Percentiles rank a stretch among this genome's conserved stretches.
These are phyloP conservation scores for Pleuronectes platessa DNA, from an alignment of 2,113 vertebrate species.

Conservation along the genomic window DNA sequence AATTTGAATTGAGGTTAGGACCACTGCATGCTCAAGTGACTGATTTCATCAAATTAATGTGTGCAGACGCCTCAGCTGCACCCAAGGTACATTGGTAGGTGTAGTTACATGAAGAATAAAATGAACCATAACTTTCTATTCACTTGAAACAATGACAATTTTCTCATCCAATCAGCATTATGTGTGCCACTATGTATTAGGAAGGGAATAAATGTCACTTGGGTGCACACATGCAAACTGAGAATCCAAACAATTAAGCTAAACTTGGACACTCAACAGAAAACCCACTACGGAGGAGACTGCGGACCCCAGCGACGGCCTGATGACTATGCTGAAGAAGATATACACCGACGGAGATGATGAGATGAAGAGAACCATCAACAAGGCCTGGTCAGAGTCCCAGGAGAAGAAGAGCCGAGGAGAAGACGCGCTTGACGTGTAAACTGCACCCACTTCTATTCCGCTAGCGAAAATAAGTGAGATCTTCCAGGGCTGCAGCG, in stretches of 20 bases:
- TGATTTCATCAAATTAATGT: too few relatives aligned
- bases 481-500: constrained; percentile 1
- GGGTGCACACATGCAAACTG: too few relatives aligned
- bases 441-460: constrained; percentile 45
- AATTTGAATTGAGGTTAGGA: not conserved
- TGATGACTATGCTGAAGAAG: constrained; percentile 97
- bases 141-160: not conserved
- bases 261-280: constrained; percentile 69
- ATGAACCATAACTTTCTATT: not conserved
- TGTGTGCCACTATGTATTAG: not conserved
- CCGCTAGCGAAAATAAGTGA: constrained; percentile 25
- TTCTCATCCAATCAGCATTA: too few relatives aligned
- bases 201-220: not conserved
- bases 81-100: not conserved
- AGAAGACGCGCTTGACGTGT: constrained; percentile 87
- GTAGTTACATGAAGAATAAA: not conserved
- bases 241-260: not conserved
- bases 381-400: constrained; percentile 97
- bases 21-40: too few relatives aligned
- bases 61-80: too few relatives aligned
- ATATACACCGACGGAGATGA: constrained; percentile 97
- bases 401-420: constrained; percentile 94
- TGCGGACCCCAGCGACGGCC: constrained; percentile 91
- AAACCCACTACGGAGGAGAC: constrained; percentile 86
- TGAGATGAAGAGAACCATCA: constrained; percentile 98